Conservation (phyloP, 2,113 vertebrate species). For the Aegithalos caudatus region DNA sequence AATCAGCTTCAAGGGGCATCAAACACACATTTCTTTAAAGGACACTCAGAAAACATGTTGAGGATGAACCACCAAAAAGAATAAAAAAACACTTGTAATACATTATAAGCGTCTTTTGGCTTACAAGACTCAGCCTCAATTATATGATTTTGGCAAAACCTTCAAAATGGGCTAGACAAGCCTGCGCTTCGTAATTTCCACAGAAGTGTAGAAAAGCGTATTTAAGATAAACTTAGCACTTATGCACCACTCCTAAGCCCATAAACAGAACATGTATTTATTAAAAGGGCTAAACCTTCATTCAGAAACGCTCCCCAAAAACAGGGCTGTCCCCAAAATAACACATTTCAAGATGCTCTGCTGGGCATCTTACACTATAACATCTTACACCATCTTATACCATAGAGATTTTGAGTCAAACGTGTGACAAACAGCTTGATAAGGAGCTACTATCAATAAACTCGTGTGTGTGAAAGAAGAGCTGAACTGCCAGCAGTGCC, state of each 20-base stretch:
- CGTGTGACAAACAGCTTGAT: background rate
- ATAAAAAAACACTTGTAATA: background rate
- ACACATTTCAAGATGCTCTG: rapidly evolving
- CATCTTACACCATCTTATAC: no score
- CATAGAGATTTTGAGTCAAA: background rate
- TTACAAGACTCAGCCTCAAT: background rate
- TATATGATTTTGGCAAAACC: background rate
- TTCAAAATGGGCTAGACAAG: background rate
- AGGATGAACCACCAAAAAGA: background rate
- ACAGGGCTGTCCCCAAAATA: rapidly evolving
- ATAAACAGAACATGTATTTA: background rate
- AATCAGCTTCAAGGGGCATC: background rate
- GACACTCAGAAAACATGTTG: background rate
- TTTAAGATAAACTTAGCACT: background rate
- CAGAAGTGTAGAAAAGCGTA: background rate
- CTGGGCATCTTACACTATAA: background rate
- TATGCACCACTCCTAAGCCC: background rate
- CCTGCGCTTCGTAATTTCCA: rapidly evolving
- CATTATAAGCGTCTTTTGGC: rapidly evolving
- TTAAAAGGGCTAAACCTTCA: background rate
- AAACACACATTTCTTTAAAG: background rate
- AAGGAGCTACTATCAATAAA: background rate
- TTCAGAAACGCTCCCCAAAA: background rate
- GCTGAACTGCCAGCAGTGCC: background rate
- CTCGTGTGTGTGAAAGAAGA: rapidly evolving